Base-by-base conservation (phyloP, 1,140 invertebrate genomes). In the Onthophagus taurus region DNA sequence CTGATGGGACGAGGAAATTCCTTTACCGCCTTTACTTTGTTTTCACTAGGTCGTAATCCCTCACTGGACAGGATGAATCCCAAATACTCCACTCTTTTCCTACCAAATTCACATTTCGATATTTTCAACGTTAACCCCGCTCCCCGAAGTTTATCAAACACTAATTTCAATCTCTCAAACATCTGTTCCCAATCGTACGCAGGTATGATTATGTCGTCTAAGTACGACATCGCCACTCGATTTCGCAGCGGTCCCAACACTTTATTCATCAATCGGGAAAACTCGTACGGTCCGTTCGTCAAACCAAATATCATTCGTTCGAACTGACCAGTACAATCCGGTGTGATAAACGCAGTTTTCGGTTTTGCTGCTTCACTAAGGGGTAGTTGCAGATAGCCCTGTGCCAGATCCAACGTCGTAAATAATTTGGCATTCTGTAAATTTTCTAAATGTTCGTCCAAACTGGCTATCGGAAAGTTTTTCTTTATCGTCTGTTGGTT, bases 281-380 rank as follows among this genome's bases (percentile, higher is more conserved):
- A 59, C 0, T 54, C 47, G 0, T 50, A 48, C 5, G 64, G 58
- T 2, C 54, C 59, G 34, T 57, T 61, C 1, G 45, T 52, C 0
- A 66, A 33, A 0, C 63, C 63, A 49, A 68, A 71, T 7, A 63
- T 63, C 45, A 68, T 52, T 38, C 53, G 47, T 0, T 46, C 30
- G 38, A 61, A 71, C 44, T 71, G 67, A 37, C 65, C 72, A 18
- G 58, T n/a, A n/a, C n/a, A n/a, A n/a, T 60, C 1, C 41, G 55
- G 31, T 0, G 53, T 61, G 2, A 58, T 48, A 39, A 66, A 66
- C 1, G 60, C 51, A 1, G 62, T 64, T 38, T 60, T 51, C 11
- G n/a, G 6, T 12, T 17, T 35, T 13, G 49, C 31, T 30, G 35
- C 42, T 4, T 47, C n/a, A 3, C 21, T 13, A 4, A 64, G 31